Conservation (phyloP, 2,888 invertebrate genomes). For the Drosophila leonis region DNA sequence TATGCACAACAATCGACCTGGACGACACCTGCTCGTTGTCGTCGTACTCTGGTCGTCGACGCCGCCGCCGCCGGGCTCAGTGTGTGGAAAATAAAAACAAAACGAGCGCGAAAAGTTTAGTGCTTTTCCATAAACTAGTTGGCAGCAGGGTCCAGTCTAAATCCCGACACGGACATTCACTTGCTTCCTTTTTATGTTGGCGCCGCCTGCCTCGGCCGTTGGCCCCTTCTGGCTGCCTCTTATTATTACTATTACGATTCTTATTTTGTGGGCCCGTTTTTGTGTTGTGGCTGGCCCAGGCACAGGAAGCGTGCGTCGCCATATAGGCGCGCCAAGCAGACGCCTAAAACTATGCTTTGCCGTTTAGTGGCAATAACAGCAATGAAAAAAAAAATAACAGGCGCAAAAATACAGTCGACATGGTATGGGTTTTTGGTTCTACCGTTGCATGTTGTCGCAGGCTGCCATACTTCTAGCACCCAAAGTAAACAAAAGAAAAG, state of each 20-base stretch:
- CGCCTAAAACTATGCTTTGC: slow-evolving; percentile 78
- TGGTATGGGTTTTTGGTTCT: slow-evolving; percentile 7
- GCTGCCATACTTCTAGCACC: slow-evolving; percentile 40
- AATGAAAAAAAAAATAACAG: slow-evolving; percentile 44
- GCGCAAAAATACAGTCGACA: slow-evolving; percentile 8
- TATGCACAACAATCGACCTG: slow-evolving; percentile 46
- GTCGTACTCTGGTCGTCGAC: slow-evolving; percentile 10
- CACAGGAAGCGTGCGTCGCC: slow-evolving; percentile 73
- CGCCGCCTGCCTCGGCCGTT: slow-evolving; percentile 65
- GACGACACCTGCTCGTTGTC: slow-evolving; percentile 59
- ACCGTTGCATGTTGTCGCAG: slow-evolving; percentile 70
- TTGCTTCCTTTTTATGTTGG: slow-evolving; percentile 56
- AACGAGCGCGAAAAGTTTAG: slow-evolving; percentile 60
- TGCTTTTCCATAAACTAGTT: slow-evolving; percentile 74
- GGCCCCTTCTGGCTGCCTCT: slow-evolving; percentile 60
- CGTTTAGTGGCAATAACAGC: slow-evolving; percentile 77
- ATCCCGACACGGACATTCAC: slow-evolving; percentile 30
- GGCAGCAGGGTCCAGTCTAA: slow-evolving; percentile 26
- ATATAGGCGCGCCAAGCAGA: slow-evolving; percentile 79
- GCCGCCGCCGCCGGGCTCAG: slow-evolving; percentile 4
- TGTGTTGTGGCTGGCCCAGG: slow-evolving; percentile 17
- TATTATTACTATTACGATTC: slow-evolving; percentile 72
- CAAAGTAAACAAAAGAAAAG: slow-evolving; percentile 73
- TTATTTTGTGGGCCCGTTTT: slow-evolving; percentile 61
- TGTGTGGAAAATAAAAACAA: slow-evolving; percentile 49